Base-by-base conservation (phyloP, 2,113 vertebrate genomes). In the Eidolon helvum region DNA sequence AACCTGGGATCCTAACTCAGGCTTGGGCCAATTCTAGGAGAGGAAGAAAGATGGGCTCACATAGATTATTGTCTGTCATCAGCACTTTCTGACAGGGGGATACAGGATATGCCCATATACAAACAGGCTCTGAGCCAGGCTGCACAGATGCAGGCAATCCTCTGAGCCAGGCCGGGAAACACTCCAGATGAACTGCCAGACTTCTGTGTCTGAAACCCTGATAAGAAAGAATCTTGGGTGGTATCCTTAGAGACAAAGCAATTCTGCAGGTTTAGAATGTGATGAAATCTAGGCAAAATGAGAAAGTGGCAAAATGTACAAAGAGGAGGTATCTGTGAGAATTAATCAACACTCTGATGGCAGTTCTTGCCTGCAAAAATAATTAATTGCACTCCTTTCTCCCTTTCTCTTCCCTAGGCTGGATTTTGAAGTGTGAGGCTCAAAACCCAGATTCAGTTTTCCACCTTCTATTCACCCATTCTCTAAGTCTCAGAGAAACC, bases 121-220 rank as follows among this genome's bases (percentile, higher is more conserved):
- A 94, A 74, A 22, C 53, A 91, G 94, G 95, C 92, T 68, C 45
- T 61, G 87, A 74, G 97, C 97, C 97, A 97, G 90, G 90, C 84
- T 90, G 74, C 87, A 96, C 94, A 97, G 97, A 97, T 94, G 94
- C 65, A 96, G 92, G 48, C 69, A 5, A 43, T 84, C 63, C 94
- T 97, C 79, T 79, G 87, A 95, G 97, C 92, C 92, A 96, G 94
- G 45, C 95, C 10, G 53, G 97, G 96, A 97, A 96, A 91, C 2
- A 45, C 53, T 96, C 96, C 97, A 98, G 90, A 97, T 71, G 85
- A 95, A 96, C 94, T 1, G 91, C 80, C 90, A 97, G 97, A 90
- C 97, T 98, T 95, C 66, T 80, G 94, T 90, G 78, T 96, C 95
- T 96, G 87, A 96, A 97, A 84, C 80, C 75, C 79, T 77, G 80